Evolutionary conservation across 2,797 vertebrate species (phyloP), one percentile per base, ranked within the genome.

Genomic region (Salarias fasciatus): DNA sequence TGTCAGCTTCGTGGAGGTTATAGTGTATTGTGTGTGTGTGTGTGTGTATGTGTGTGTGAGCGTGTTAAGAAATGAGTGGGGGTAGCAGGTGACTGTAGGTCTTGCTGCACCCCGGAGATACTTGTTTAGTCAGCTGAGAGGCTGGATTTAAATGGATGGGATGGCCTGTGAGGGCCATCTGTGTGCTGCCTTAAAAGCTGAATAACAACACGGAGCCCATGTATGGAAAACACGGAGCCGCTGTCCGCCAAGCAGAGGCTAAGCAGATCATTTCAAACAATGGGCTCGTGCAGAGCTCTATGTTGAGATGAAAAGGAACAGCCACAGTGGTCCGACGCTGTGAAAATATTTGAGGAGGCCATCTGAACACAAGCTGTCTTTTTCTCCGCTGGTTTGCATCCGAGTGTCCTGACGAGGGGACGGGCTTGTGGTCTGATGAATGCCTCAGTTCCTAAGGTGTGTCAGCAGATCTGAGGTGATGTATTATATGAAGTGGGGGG

Each of bases 41-140:
- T 59, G 49, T 64, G 53, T 64, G n/a, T n/a, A n/a, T n/a, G n/a
- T n/a, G n/a, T n/a, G n/a, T n/a, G n/a, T 24, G 18, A 24, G 18
- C 18, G 43, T 64, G 50, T 54, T 14, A 56, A 60, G 35, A 8
- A 40, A 63, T 13, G 8, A 3, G 5, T 28, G 36, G 46, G 31
- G 46, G 50, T 38, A 33, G 77, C 60, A 72, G 80, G 84, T 80
- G 77, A 86, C 68, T 61, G 68, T 55, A 31, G 73, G 53, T 69
- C 45, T 63, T 66, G 30, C 53, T 29, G 56, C 63, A 64, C 38
- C 80, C 68, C 63, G 3, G 18, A 80, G 78, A 75, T 68, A 54
- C 67, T 75, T 85, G 74, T 88, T 85, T 89, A 83, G 79, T 87
- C 83, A 85, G 77, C 82, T 80, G 83, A 86, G 72, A 72, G 72